Conservation (phyloP, 2,113 vertebrate genomes). For the Saiga tatarica region DNA sequence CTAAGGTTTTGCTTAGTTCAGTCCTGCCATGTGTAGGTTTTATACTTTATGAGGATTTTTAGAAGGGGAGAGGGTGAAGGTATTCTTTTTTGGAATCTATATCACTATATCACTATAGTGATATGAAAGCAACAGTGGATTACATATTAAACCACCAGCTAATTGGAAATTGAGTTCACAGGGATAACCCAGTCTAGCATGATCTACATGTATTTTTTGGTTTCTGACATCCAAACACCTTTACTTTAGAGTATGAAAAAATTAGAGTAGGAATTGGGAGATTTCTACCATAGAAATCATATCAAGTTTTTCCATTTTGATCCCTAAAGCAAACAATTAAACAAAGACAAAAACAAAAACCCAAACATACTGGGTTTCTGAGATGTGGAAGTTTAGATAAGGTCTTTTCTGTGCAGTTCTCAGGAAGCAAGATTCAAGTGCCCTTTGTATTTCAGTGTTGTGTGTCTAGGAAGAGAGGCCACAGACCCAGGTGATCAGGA, state of each 20-base stretch:
- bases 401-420: not conserved
- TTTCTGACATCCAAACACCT: not conserved
- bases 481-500: not conserved
- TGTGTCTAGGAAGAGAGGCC: not conserved
- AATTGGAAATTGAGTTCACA: conserved; percentile 7
- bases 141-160: not conserved
- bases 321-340: not conserved
- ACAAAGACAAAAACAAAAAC: not conserved
- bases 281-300: conserved; percentile 36
- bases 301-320: conserved; percentile 18
- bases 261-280: not conserved
- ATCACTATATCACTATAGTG: not conserved
- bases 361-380: not conserved
- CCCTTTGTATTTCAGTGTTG: not conserved
- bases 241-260: not conserved
- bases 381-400: not conserved
- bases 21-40: not conserved
- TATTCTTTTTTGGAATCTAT: not conserved
- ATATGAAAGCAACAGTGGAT: not conserved
- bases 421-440: not conserved
- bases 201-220: not conserved
- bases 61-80: not conserved
- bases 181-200: not conserved
- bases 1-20: conserved; percentile 7
- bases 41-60: not conserved